Evolutionary conservation across 2,113 vertebrate species (phyloP), one percentile per base, ranked within the genome.

Genomic region (Gadus macrocephalus): DNA sequence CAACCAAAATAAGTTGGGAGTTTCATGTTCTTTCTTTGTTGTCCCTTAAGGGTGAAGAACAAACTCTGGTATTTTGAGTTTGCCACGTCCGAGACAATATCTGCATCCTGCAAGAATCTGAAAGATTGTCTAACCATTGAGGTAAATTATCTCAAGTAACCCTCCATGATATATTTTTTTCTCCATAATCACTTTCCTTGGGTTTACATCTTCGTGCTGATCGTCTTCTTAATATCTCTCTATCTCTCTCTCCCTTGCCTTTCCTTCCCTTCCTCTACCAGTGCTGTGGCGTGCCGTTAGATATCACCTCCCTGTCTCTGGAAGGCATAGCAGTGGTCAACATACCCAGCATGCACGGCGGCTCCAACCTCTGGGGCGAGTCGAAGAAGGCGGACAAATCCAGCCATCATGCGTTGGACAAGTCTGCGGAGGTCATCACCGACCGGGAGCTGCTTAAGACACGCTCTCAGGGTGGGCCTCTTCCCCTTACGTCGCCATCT

Each of bases 41-140:
- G 31, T 74, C 0, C 72, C 68, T 63, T 31, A 71, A 95, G 95
- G 83, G 94, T 93, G 93, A 98, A 97, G 90, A 98, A 98, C 91
- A 97, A 98, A 76, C 89, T 97, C 0, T 94, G 93, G 94, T 98
- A 98, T 84, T 94, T 98, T 28, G 96, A 98, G 75, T 95, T 96
- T 58, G 95, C 95, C 70, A 96, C 96, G 4, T 93, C 95, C 0
- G 95, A 98, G 89, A 94, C 95, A 28, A 91, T 96, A 76, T 95
- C 93, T n/a, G 90, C 95, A 7, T 96, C 96, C 0, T 97, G 94
- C 88, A 98, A 95, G 83, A 95, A 87, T 77, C 88, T 98, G 16
- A 93, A 90, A 68, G 94, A 96, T 2, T 93, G 89, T 74, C 80
- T 93, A 31, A 74, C 17, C 5, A 90, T 97, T 31, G 94, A 96